Percentiles rank a stretch among this genome's conserved stretches.
These are phyloP conservation scores for Bubo bubo DNA, from an alignment of 2,113 vertebrate genomes.

Conservation along the genomic window DNA sequence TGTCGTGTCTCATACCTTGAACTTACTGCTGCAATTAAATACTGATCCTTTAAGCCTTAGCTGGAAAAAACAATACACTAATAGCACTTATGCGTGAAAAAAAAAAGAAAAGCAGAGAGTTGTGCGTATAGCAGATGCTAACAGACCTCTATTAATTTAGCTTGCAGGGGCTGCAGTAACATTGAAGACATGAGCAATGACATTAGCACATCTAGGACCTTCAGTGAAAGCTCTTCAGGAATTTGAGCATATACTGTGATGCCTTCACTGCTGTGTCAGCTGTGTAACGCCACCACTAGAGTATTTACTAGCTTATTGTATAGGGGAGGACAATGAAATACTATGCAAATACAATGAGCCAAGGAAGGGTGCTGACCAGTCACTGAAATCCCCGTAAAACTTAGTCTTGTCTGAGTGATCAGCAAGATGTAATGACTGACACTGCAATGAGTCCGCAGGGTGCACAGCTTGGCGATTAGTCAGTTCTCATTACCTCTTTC, in stretches of 20 bases:
- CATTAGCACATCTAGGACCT: background rate
- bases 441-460: background rate
- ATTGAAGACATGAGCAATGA: background rate
- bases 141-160: background rate
- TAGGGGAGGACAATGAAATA: background rate
- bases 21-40: constrained; percentile 35
- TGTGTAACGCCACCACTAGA: background rate
- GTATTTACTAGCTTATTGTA: background rate
- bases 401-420: constrained; percentile 10
- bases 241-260: background rate
- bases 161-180: background rate
- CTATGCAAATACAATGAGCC: background rate
- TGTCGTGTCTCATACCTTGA: background rate
- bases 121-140: background rate
- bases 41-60: constrained; percentile 35
- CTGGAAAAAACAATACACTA: background rate
- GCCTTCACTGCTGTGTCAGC: background rate
- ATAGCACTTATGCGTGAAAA: accelerated
- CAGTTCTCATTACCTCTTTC: constrained; percentile 21
- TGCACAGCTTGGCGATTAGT: background rate
- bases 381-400: background rate
- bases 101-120: background rate
- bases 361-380: background rate
- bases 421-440: background rate
- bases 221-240: background rate